Percentiles rank a stretch among this genome's conserved stretches.
Evolutionary conservation across 2,797 vertebrate species (phyloP).

Genomic region (Lutjanus campechanus): DNA sequence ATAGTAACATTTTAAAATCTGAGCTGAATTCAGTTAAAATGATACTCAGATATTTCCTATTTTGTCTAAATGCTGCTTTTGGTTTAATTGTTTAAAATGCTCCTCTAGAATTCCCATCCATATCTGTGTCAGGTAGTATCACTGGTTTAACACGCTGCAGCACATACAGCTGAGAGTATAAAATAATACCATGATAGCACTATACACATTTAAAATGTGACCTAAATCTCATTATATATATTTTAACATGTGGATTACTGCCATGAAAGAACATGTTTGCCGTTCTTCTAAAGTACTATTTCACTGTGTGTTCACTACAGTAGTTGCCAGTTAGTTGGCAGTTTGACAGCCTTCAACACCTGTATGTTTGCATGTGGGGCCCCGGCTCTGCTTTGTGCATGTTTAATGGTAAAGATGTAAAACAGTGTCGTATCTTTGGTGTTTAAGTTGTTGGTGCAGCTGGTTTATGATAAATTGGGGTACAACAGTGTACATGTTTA

Average conservation of each 20-base stretch:
- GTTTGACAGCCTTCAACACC: background rate
- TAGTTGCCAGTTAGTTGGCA: background rate
- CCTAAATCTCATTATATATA: background rate
- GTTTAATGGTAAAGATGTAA: conserved; percentile 9
- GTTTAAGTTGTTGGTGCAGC: background rate
- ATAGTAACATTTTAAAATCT: too few relatives aligned
- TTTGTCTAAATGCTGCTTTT: too few relatives aligned
- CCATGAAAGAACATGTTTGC: too few relatives aligned
- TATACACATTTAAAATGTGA: background rate
- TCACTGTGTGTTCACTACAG: background rate
- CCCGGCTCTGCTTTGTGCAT: background rate
- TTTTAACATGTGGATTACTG: background rate
- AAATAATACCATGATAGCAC: too few relatives aligned
- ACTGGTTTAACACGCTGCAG: too few relatives aligned
- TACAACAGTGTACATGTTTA: background rate
- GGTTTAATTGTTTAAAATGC: too few relatives aligned
- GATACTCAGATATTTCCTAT: too few relatives aligned
- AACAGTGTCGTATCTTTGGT: background rate
- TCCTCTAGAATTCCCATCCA: too few relatives aligned
- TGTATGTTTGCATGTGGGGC: conserved; percentile 5
- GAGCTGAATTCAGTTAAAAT: too few relatives aligned
- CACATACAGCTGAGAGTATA: too few relatives aligned
- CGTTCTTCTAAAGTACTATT: background rate
- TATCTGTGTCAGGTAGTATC: too few relatives aligned
- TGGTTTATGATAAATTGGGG: background rate